A percentile compares a stretch with the other conserved stretches of the same genome.
Conservation (phyloP, 1,140 invertebrate genomes). For the Philopotamus ludificatus region DNA sequence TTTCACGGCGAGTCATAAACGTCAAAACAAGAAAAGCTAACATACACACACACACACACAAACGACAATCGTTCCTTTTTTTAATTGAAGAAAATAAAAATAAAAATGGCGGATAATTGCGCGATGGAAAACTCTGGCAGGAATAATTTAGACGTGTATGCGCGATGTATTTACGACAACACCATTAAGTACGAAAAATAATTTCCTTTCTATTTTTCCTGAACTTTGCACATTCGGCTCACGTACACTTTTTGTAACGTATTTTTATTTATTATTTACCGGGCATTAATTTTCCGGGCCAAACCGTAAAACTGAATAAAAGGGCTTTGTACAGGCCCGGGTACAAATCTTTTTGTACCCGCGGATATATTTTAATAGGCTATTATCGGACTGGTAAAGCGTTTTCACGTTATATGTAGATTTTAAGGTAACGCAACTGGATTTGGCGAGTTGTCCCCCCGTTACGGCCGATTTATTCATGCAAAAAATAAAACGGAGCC, state of each 20-base stretch:
- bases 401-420: too few species aligned
- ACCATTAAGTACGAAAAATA: background rate
- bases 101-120: too few species aligned
- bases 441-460: too few species aligned
- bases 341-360: background rate
- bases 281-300: constrained; percentile 2
- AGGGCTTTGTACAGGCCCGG: background rate
- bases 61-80: background rate
- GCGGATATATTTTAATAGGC: constrained; percentile 6
- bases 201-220: background rate
- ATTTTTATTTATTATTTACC: constrained; percentile 14
- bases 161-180: background rate
- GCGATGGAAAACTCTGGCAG: too few species aligned
- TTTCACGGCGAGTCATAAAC: background rate
- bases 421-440: too few species aligned
- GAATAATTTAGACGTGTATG: background rate
- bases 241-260: background rate
- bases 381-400: too few species aligned
- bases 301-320: constrained; percentile 10
- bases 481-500: background rate
- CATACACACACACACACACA: background rate
- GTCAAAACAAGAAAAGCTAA: background rate
- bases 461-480: too few species aligned
- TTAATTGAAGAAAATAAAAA: too few species aligned
- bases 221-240: background rate